Evolutionary conservation across 2,113 vertebrate species (phyloP).

Genomic region (Mobula birostris): DNA sequence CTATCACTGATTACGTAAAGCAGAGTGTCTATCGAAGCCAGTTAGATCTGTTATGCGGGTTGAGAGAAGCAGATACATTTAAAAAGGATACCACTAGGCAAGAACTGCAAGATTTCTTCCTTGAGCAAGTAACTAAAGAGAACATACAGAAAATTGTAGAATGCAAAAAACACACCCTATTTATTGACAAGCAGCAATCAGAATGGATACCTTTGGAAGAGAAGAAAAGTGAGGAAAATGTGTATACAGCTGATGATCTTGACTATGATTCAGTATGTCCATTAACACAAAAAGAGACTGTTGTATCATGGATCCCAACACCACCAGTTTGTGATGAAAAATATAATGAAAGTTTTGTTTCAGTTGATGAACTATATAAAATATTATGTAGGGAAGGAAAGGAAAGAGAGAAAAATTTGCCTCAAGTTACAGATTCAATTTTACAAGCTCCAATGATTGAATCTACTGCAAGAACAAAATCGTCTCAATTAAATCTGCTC

Average conservation of each 20-base stretch:
- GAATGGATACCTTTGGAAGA: neutral
- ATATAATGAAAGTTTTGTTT: neutral
- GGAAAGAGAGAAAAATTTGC: neutral
- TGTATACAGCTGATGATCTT: neutral
- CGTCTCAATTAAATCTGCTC: neutral
- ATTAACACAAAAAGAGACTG: constrained; percentile 12
- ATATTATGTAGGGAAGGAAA: neutral
- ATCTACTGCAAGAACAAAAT: neutral
- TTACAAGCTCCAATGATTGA: neutral
- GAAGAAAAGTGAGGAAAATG: neutral
- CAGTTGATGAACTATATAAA: neutral
- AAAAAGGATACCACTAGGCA: constrained; percentile 21
- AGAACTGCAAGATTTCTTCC: constrained; percentile 27
- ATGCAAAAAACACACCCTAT: neutral
- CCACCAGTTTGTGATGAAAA: constrained; percentile 2
- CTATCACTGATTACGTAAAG: constrained; percentile 31
- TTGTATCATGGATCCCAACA: neutral
- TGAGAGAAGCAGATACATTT: neutral
- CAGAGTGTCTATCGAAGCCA: neutral
- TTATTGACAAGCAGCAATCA: neutral
- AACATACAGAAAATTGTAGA: neutral
- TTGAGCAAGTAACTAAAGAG: constrained; percentile 14
- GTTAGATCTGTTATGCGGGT: neutral
- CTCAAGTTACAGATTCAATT: neutral
- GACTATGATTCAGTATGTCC: neutral